These are phyloP conservation scores for Melieria crassipennis DNA, from an alignment of 2,888 invertebrate species.

Conservation along the genomic window DNA sequence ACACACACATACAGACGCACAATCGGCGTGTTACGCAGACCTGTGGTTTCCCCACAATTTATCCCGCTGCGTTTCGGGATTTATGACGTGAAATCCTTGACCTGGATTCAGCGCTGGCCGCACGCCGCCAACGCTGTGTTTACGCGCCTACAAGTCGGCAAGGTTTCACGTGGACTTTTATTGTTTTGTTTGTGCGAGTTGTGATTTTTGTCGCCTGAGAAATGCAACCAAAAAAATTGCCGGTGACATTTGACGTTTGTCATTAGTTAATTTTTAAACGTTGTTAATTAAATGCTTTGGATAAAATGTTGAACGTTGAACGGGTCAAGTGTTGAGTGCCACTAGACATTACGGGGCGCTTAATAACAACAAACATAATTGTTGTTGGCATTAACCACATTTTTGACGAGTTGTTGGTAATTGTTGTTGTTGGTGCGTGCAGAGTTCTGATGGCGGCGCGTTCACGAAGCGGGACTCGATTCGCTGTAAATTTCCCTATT, in stretches of 20 bases:
- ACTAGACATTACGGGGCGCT: neutral
- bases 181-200: neutral
- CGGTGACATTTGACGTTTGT: conserved; percentile 22
- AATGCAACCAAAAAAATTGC: conserved; percentile 11
- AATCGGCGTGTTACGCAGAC: neutral
- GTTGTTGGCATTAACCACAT: conserved; percentile 8
- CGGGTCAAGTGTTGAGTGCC: neutral
- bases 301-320: neutral
- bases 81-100: conserved; percentile 13
- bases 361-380: conserved; percentile 32
- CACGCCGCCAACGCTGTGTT: neutral
- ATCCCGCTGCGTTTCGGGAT: conserved; percentile 19
- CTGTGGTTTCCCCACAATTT: neutral
- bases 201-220: neutral
- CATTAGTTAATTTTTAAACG: conserved; percentile 28
- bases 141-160: neutral
- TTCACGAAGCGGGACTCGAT: neutral
- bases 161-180: neutral
- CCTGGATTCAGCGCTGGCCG: conserved; percentile 9
- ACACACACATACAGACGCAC: neutral
- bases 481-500: conserved; percentile 13
- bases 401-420: conserved; percentile 1
- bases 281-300: conserved; percentile 30
- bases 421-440: neutral
- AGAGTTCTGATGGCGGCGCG: neutral